These are phyloP conservation scores for Batillaria attramentaria DNA, from an alignment of 1,140 invertebrate species.

Conservation along the genomic window DNA sequence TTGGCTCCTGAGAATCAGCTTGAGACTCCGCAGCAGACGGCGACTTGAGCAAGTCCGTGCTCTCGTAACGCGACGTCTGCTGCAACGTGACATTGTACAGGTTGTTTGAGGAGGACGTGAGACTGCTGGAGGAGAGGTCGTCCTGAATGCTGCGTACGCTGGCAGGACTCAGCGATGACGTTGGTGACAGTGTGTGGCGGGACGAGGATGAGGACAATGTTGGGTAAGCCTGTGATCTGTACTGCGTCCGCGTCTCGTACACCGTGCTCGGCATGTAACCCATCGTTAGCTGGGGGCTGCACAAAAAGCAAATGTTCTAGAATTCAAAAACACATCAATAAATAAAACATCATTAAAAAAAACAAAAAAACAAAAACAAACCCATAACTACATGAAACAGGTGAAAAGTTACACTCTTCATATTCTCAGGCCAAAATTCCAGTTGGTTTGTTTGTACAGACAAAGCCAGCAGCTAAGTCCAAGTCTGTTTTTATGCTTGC, in stretches of 20 bases:
- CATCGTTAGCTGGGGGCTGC: constrained; percentile 51
- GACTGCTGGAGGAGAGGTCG: constrained; percentile 31
- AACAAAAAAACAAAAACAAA: neutral
- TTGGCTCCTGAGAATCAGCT: constrained; percentile 33
- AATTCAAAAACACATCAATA: neutral
- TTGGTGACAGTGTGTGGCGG: constrained; percentile 22
- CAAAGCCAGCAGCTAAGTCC: neutral
- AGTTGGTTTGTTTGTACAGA: neutral
- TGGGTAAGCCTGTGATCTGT: constrained; percentile 71
- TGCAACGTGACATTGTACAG: constrained; percentile 61
- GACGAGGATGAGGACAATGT: constrained; percentile 36
- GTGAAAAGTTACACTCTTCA: too few species aligned
- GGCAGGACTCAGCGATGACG: constrained; percentile 18
- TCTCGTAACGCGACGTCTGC: constrained; percentile 60
- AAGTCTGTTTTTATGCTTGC: too few species aligned
- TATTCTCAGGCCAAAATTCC: too few species aligned
- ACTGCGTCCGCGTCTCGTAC: constrained; percentile 67
- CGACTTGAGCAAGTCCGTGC: constrained; percentile 55
- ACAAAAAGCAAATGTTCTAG: constrained; percentile 29
- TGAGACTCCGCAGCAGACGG: constrained; percentile 41
- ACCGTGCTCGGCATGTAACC: constrained; percentile 71
- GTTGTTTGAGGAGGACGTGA: constrained; percentile 56
- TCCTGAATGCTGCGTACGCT: constrained; percentile 28
- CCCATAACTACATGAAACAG: too few species aligned
- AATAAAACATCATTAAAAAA: neutral